Evolutionary conservation across 2,113 vertebrate species (phyloP), one percentile per base, ranked within the genome.

Genomic region (Abramis brama): DNA sequence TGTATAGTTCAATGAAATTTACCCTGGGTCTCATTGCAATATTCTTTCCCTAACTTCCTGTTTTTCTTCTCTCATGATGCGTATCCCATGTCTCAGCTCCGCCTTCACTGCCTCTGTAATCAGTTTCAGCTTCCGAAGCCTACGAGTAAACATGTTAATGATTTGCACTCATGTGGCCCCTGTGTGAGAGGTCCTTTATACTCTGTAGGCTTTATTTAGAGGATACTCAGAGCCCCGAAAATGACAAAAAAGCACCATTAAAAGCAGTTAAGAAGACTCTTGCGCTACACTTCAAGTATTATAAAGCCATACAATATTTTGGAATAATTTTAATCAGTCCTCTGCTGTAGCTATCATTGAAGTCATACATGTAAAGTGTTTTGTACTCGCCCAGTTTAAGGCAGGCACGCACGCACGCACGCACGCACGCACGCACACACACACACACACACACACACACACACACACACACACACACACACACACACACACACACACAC

Each of bases 1-100:
- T 36, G 64, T 80, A 45, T 80, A 39, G 25, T 80, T 68, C 83
- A 36, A 75, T 57, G 21, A 79, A n/a, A 66, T 50, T 66, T 66
- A 39, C 57, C 13, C 59, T 66, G 12, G 59, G 27, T 25, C 10
- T 64, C 17, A 6, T 19, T 47, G 66, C 60, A 23, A 73, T 23
- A n/a, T 39, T 86, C 52, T 45, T n/a, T 79, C 74, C 39, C 81
- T 87, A 64, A 71, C 86, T 87, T 77, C 68, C 82, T 79, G 78
- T 47, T 76, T 70, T 55, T n/a, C 74, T 23, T 27, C 8, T 79
- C 36, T 71, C 55, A 50, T 30, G 79, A 79, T 47, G 64, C 23
- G 2, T 60, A 76, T 77, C 21, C 55, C 36, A 19, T 84, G 73
- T 57, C 33, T 23, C 15, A n/a, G 11, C 76, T 83, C 33, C 13